Evolutionary conservation across 2,113 vertebrate species (phyloP), one percentile per base, ranked within the genome.

Genomic region (Cyprinodon tularosa): DNA sequence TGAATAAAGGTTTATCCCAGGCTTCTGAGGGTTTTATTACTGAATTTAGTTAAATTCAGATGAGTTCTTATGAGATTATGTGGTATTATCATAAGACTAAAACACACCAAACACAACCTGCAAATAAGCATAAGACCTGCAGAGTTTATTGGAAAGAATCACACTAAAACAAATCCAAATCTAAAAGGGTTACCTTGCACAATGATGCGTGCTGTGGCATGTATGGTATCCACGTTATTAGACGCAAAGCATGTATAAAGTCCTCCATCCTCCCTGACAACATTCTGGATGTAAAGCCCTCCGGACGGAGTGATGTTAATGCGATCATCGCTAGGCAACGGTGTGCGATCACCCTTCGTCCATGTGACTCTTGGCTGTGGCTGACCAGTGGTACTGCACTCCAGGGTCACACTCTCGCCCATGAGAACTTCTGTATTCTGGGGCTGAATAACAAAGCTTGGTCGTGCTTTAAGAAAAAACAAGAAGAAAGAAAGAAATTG

Each of bases 341-440:
- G 94, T 0, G 95, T 96, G 22, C 93, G 94, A 87, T 99, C 98
- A 0, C 96, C 97, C 80, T 94, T 95, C 0, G 97, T 98, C 98
- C 98, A 99, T 17, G 96, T 94, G 61, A 99, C 95, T 0, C 93
- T 91, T 0, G 98, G 98, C 22, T 95, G 95, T 0, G 98, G 98
- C 79, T 99, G 98, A 12, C 98, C 98, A 0, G 97, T 93, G 66
- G 98, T 96, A 0, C 98, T 99, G 91, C 98, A 99, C 86, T 99
- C 98, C 88, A 99, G 84, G 0, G 98, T 99, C 75, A 99, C 96
- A 0, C 98, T 97, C 91, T 99, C 96, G 5, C 98, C 98, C 36
- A 99, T 96, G 79, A 99, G 92, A 60, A 99, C 98, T 90, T 99
- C 98, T 0, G 98, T 99, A 90, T 98, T 99, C 94, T 98, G 97